Evolutionary conservation across 1,140 invertebrate species (phyloP).

Genomic region (Drosophila serrata): DNA sequence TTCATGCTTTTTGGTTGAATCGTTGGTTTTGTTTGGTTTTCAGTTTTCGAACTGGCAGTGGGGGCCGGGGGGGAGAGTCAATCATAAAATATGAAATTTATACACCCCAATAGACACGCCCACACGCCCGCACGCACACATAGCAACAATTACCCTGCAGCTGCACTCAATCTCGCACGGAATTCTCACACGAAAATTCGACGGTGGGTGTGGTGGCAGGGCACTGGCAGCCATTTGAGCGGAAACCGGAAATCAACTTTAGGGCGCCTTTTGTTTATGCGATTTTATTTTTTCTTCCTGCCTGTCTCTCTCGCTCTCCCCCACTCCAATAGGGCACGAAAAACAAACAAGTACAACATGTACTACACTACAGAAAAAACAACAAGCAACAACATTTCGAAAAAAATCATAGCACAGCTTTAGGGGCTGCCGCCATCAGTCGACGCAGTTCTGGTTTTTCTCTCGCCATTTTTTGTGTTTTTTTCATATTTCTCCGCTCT

Average conservation of each 20-base stretch:
- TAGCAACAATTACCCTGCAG: constrained; percentile 72
- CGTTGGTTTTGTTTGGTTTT: constrained; percentile 16
- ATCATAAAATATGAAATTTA: constrained; percentile 80
- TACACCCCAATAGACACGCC: constrained; percentile 53
- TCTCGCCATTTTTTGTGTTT: constrained; percentile 3
- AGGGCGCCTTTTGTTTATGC: constrained; percentile 77
- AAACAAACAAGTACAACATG: constrained; percentile 24
- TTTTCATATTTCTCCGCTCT: constrained; percentile 23
- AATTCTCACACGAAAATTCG: constrained; percentile 72
- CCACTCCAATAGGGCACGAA: constrained; percentile 8
- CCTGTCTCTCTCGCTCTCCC: neutral
- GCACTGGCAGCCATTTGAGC: constrained; percentile 66
- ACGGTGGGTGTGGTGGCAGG: neutral
- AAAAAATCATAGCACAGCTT: constrained; percentile 71
- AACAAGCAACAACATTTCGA: constrained; percentile 36
- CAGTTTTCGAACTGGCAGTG: constrained; percentile 1
- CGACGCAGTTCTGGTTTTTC: constrained; percentile 18
- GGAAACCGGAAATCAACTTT: constrained; percentile 83
- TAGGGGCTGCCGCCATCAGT: constrained; percentile 34
- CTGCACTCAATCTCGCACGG: constrained; percentile 63
- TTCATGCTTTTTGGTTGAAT: constrained; percentile 12
- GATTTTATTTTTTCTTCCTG: constrained; percentile 64
- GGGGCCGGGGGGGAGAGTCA: constrained; percentile 68
- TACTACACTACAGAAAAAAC: constrained; percentile 17
- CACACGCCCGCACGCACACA: constrained; percentile 35